Conservation (phyloP, 2,113 vertebrate genomes). For the Ptychochromis oligacanthus region DNA sequence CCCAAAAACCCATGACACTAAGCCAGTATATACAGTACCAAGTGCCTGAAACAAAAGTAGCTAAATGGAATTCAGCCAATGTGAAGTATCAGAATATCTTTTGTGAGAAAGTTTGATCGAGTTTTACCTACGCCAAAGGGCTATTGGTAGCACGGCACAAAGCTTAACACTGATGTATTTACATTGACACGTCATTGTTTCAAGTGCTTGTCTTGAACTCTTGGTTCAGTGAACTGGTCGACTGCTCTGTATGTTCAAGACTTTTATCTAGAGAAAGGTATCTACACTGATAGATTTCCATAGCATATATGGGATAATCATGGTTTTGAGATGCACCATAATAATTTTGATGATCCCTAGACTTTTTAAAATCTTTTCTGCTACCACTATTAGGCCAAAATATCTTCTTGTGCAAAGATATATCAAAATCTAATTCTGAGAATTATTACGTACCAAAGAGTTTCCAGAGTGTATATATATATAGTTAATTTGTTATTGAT, state of each 20-base stretch:
- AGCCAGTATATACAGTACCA: neutral
- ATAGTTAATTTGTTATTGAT: neutral
- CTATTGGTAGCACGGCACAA: neutral
- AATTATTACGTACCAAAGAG: too few species aligned
- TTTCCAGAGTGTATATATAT: neutral
- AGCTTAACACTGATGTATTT: too few species aligned
- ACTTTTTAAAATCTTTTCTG: neutral
- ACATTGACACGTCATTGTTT: neutral
- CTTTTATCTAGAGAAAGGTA: neutral
- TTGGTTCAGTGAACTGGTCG: neutral
- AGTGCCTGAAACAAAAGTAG: constrained; percentile 2
- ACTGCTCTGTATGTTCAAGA: neutral
- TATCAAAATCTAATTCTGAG: too few species aligned
- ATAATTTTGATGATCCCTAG: too few species aligned
- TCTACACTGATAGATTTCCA: neutral
- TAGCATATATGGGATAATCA: neutral
- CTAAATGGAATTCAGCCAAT: neutral
- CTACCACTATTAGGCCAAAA: neutral
- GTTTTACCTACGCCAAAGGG: neutral
- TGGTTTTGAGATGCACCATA: neutral
- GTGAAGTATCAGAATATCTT: neutral
- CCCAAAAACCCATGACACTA: neutral
- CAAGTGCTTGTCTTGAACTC: neutral
- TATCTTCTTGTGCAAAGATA: too few species aligned
- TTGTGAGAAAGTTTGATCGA: neutral